These are phyloP conservation scores for Loxodonta africana DNA, from an alignment of 2,113 vertebrate species.

Conservation along the genomic window DNA sequence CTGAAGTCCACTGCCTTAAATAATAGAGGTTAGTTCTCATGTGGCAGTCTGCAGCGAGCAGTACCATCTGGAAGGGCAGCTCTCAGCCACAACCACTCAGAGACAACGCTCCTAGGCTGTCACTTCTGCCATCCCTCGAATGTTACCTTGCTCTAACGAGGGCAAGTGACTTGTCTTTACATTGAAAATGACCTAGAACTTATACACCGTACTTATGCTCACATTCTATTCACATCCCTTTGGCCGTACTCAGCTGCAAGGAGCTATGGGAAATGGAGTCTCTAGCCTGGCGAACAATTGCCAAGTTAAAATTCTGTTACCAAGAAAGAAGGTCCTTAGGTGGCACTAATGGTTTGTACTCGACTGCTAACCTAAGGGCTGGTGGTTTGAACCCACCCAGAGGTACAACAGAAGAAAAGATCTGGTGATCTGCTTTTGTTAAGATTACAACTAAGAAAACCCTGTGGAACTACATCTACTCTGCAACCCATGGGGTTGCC, in stretches of 20 bases:
- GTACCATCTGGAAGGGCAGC: neutral
- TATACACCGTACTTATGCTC: neutral
- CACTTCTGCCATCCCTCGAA: neutral
- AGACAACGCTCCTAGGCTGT: neutral
- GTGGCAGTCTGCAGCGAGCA: neutral
- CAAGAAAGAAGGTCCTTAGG: neutral
- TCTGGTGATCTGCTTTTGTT: too few relatives aligned
- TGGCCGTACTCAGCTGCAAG: neutral
- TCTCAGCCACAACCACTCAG: neutral
- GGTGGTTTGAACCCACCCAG: too few relatives aligned
- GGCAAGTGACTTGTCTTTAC: neutral
- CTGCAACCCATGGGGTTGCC: too few relatives aligned
- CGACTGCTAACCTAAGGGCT: too few relatives aligned
- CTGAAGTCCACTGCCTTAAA: neutral
- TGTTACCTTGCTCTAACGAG: neutral
- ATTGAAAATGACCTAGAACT: neutral
- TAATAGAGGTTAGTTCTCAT: neutral
- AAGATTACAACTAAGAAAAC: too few relatives aligned
- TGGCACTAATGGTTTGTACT: too few relatives aligned
- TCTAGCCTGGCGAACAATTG: neutral
- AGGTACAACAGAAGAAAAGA: too few relatives aligned
- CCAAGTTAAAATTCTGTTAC: neutral
- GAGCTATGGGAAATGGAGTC: neutral
- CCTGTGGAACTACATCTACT: too few relatives aligned
- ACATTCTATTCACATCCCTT: neutral